A percentile compares a stretch with the other conserved stretches of the same genome.
These are phyloP conservation scores for Oxytorus armatus DNA, from an alignment of 2,888 invertebrate genomes.

Conservation along the genomic window DNA sequence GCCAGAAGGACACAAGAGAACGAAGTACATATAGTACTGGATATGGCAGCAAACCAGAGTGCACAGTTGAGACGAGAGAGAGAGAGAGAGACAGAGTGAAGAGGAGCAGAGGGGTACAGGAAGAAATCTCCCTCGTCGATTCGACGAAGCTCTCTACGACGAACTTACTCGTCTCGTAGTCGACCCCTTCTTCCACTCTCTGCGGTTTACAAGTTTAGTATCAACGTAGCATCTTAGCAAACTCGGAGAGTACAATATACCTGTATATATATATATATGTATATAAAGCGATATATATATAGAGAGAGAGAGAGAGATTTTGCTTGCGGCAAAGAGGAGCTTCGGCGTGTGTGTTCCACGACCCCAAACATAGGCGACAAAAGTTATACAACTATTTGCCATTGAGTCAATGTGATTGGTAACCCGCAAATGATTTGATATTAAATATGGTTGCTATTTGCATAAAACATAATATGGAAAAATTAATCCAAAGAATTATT, in stretches of 20 bases:
- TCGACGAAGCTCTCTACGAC: constrained; percentile 32
- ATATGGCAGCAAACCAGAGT: constrained; percentile 10
- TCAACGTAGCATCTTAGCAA: constrained; percentile 44
- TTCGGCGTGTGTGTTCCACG: constrained; percentile 3
- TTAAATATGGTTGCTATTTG: not conserved
- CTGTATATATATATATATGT: constrained; percentile 5
- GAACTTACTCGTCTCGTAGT: constrained; percentile 52
- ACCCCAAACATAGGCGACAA: not conserved
- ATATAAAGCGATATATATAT: too few relatives aligned
- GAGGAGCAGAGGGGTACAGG: not conserved
- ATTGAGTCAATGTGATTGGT: not conserved
- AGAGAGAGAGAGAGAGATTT: constrained; percentile 1
- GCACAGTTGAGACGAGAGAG: constrained; percentile 16
- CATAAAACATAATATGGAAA: not conserved
- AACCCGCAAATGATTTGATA: not conserved
- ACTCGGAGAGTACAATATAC: constrained; percentile 42
- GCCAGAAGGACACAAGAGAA: constrained; percentile 27
- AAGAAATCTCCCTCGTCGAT: constrained; percentile 37
- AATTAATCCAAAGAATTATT: not conserved
- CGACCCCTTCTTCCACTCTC: constrained; percentile 44
- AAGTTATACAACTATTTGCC: not conserved
- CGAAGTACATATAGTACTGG: not conserved
- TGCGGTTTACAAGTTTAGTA: constrained; percentile 46
- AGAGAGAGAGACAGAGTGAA: not conserved
- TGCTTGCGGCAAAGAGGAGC: not conserved